Conservation (phyloP, 2,797 vertebrate species). For the Neosilurus mollespiculum region DNA sequence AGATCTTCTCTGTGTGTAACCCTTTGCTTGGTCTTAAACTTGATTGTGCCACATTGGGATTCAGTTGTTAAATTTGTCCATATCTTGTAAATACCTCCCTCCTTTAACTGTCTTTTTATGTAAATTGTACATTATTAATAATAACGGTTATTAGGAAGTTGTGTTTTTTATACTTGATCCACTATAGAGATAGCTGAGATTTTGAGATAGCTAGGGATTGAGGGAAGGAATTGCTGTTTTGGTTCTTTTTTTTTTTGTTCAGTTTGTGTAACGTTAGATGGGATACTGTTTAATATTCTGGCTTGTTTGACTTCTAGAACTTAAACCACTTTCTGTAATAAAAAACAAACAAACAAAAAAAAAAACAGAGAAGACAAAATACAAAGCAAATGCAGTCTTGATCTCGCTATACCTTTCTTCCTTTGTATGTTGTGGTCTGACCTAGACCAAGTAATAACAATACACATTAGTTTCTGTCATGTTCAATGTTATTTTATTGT, state of each 20-base stretch:
- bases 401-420: background rate
- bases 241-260: background rate
- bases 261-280: background rate
- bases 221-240: background rate
- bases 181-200: too few relatives aligned
- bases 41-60: background rate
- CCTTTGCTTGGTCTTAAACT: background rate
- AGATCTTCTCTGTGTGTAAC: too few relatives aligned
- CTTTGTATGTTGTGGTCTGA: background rate
- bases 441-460: background rate
- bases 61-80: background rate
- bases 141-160: background rate
- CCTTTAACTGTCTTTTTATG: background rate
- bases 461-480: background rate
- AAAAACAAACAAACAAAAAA: too few relatives aligned
- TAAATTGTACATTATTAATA: background rate
- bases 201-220: background rate
- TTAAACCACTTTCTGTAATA: background rate
- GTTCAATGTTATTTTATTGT: slow-evolving; percentile 18
- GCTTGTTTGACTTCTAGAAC: background rate
- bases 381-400: background rate
- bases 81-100: background rate
- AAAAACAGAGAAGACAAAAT: background rate
- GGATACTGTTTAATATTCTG: background rate
- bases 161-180: too few relatives aligned